Evolutionary conservation across 30 jellyfish, hydroid and myxozoan genomes (phyloP).

Genomic region (Turritopsis rubra): DNA sequence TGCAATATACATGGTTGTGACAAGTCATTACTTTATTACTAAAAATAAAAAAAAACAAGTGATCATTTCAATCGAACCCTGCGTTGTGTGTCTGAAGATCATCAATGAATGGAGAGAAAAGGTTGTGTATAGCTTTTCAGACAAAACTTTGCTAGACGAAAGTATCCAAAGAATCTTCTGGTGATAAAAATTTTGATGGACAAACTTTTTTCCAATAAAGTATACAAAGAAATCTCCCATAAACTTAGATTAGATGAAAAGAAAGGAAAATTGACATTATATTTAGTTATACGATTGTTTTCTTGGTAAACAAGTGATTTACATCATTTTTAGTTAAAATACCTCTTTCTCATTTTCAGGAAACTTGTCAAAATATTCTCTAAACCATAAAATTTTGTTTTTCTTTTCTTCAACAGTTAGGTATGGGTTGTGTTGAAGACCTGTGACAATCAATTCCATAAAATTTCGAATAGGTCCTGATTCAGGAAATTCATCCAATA

Average conservation of each 20-base stretch:
- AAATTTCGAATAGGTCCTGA: conserved; percentile 55
- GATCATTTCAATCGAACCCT: too few relatives aligned
- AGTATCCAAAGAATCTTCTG: too few relatives aligned
- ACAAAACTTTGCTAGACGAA: too few relatives aligned
- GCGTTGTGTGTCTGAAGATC: neutral
- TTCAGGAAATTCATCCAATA: conserved; percentile 75
- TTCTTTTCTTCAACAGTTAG: conserved; percentile 71
- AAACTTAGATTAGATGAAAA: too few relatives aligned
- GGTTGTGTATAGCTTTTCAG: too few relatives aligned
- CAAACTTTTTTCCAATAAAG: too few relatives aligned
- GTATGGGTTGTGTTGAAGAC: conserved; percentile 87
- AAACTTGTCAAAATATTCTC: conserved; percentile 62
- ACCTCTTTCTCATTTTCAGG: conserved; percentile 44
- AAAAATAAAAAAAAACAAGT: too few relatives aligned
- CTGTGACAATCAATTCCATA: conserved; percentile 88
- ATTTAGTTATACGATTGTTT: neutral
- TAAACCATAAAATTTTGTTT: conserved; percentile 68
- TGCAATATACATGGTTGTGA: neutral
- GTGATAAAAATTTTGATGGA: too few relatives aligned
- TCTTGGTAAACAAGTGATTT: neutral
- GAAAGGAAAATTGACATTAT: neutral
- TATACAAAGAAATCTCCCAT: too few relatives aligned
- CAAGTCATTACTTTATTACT: neutral
- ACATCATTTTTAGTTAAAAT: neutral
- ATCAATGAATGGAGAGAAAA: too few relatives aligned